phyloP scores from a whole-genome alignment of 2,888 invertebrate genomes.

The Lepetodrilus schrolli region DNA sequence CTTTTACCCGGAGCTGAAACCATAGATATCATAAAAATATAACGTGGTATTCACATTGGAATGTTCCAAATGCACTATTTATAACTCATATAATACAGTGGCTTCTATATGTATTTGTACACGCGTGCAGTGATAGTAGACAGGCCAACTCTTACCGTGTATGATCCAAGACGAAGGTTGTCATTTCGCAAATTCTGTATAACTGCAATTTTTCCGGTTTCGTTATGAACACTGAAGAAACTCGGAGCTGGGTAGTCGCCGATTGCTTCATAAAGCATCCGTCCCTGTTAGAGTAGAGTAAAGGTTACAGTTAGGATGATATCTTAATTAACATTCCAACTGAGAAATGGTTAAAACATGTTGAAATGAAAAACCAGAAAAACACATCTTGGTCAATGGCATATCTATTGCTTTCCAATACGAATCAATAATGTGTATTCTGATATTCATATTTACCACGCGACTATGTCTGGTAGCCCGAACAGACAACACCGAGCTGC shows the following conservation, averaged over 20 bases:
- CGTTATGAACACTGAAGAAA: slow-evolving; percentile 58
- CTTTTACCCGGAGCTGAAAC: slow-evolving; percentile 56
- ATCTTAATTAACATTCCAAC: not conserved
- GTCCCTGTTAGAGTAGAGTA: no score
- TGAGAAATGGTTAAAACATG: not conserved
- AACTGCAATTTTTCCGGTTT: slow-evolving; percentile 50
- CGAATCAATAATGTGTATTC: no score
- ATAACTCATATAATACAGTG: no score
- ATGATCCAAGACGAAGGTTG: slow-evolving; percentile 46
- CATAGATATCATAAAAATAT: no score
- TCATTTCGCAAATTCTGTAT: slow-evolving; percentile 50
- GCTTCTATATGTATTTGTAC: no score
- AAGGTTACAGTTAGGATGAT: slow-evolving; percentile 32
- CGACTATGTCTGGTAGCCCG: slow-evolving; percentile 48
- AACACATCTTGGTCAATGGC: not conserved
- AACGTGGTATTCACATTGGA: no score
- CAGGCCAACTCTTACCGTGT: slow-evolving; percentile 47
- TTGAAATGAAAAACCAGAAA: no score
- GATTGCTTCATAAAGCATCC: slow-evolving; percentile 54
- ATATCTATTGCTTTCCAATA: not conserved
- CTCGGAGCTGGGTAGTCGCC: slow-evolving; percentile 65
- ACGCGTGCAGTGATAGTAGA: no score
- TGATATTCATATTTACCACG: no score
- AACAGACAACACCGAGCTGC: slow-evolving; percentile 47
- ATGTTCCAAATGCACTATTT: no score